Evolutionary conservation across 2,113 vertebrate species (phyloP), one percentile per base, ranked within the genome.

Genomic region (Chaetorhynchus papuensis): DNA sequence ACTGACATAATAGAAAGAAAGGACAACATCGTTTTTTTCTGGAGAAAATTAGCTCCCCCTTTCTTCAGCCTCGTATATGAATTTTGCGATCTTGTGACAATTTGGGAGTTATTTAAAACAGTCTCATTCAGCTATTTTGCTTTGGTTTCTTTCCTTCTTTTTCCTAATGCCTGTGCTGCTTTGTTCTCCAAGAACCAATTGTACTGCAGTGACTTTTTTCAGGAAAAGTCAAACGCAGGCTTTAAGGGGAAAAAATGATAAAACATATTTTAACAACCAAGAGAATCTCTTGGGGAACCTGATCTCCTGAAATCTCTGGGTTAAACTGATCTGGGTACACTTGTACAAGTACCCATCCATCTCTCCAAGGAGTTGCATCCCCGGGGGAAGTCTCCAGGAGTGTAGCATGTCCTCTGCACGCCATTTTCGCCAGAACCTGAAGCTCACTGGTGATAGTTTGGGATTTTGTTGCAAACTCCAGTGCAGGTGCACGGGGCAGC

Each of bases 11-110:
- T 8, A 27, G 8, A 54, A 47, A 90, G 42, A 47, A 70, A 78
- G 31, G 22, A 30, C 23, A 3, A 1, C 2, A 3, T 56, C 33
- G 42, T 37, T 87, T 68, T 64, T 79, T 57, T 45, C 59, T 52
- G 35, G 89, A 93, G 95, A 86, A 96, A 92, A 66, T 90, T 45
- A 94, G 45, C 85, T 96, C 78, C 91, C 93, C 77, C 89, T 93
- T 88, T 77, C 70, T 96, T 91, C 90, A 81, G 53, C 59, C 54
- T 90, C 0, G 6, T 31, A 27, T 30, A 66, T 53, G 52, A 78
- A 49, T 90, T 83, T 54, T 75, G 41, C 0, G 1, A 56, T 83
- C 69, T 64, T 70, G 53, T 1, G 8, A 44, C 66, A 63, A 35
- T 90, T 88, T 31, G 23, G 41, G 41, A 69, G 52, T 83, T 94